Evolutionary conservation across 2,113 vertebrate genomes (phyloP), one percentile per base, ranked within the genome.

Genomic region (Excalfactoria chinensis): DNA sequence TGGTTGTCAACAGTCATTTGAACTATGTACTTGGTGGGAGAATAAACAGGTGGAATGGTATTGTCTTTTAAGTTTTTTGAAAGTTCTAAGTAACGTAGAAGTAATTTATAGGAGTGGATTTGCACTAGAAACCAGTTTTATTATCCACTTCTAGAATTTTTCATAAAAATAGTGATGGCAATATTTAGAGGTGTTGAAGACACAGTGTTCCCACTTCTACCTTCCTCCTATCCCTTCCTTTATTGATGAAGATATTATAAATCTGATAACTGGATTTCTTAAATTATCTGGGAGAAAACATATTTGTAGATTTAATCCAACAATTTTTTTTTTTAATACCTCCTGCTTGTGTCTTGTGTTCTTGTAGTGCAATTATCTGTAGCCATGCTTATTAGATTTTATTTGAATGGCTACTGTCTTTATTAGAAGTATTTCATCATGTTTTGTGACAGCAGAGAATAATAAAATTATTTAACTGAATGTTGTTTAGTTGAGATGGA

Each of bases 71-170:
- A 41, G 63, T 91, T 93, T 69, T 35, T 66, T 22, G 49, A 19
- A 37, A 91, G 66, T 68, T 89, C 67, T 81, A 87, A 93, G 84
- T 64, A 84, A 60, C 82, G 69, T 59, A 84, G 60, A 74, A 86
- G 72, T 66, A 82, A 85, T 83, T 93, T 74, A 71, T 91, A 77
- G n/a, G 48, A 92, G 82, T 88, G 92, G 85, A 64, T 79, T 93
- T 95, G 23, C n/a, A 58, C 4, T 55, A 46, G 21, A 90, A 92
- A 43, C 49, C 46, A 53, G 14, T 43, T 95, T 87, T 56, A 37
- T 72, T 85, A 63, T 11, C 7, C 41, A 20, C 92, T 93, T 88
- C 40, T 56, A 44, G 58, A 48, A 62, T 79, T 41, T 34, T 91
- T 95, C 8, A 7, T 82, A 17, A 72, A 76, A 84, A 73, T 87